A percentile compares a stretch with the other conserved stretches of the same genome.
Evolutionary conservation across 2,797 vertebrate genomes (phyloP).

Genomic region (Rhynchotus rufescens): DNA sequence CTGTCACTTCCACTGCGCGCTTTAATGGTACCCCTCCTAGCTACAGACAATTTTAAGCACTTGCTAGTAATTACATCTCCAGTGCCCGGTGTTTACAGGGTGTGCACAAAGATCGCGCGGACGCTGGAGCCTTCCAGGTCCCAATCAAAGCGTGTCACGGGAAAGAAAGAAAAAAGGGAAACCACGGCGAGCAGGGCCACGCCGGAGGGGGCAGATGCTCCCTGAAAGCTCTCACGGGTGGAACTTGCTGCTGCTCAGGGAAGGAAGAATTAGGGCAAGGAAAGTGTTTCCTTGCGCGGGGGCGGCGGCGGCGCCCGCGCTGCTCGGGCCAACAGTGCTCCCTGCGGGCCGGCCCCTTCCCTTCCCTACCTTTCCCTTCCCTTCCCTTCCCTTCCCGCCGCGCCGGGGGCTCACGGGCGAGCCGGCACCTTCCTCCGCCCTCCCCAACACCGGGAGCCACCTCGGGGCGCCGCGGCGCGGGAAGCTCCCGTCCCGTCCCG

Average conservation of each 20-base stretch:
- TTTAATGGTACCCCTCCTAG: slow-evolving; percentile 74
- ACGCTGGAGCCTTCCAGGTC: neutral
- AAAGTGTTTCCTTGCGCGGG: no score
- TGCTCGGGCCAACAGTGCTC: no score
- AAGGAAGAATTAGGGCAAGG: no score
- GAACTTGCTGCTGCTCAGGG: neutral
- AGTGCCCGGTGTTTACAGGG: neutral
- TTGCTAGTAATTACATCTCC: slow-evolving; percentile 56
- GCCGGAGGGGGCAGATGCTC: neutral
- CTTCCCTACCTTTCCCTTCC: no score
- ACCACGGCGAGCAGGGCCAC: neutral
- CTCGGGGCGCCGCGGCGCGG: no score
- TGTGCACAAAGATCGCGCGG: neutral
- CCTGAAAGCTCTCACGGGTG: neutral
- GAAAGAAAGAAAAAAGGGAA: neutral
- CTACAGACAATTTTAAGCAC: slow-evolving; percentile 53
- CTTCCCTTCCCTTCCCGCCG: no score
- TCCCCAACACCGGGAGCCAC: no score
- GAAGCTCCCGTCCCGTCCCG: no score
- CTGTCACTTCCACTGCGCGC: slow-evolving; percentile 79
- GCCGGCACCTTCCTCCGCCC: no score
- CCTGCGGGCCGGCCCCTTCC: no score
- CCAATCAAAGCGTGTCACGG: neutral
- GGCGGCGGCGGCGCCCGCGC: no score
- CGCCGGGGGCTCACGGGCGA: no score